Base-by-base conservation (phyloP, 2,888 invertebrate species). In the Drosophila ezoana region DNA sequence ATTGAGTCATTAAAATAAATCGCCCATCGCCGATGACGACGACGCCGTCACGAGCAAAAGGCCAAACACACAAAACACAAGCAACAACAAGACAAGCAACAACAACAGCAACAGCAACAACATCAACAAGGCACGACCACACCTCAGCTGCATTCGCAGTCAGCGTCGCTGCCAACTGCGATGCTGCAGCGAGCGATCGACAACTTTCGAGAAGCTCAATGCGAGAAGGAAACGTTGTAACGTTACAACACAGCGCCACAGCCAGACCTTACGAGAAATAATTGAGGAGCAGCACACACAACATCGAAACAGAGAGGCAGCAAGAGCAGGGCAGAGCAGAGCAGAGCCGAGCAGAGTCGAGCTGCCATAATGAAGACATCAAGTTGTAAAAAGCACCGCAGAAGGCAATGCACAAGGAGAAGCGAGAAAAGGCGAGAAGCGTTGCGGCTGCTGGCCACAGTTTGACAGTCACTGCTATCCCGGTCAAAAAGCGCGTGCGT, bases 1-100 rank as follows among this genome's bases (percentile, higher is more conserved):
- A 90, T 90, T 90, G 90, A 90, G 90, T 85, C 90, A 90, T 90
- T 90, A 90, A 90, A 90, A 89, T 90, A 90, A 90, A 90, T 89
- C 83, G 90, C 79, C 85, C 63, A 60, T 56, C 60, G 78, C 54
- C 56, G 66, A 74, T 53, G 82, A 69, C 70, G 79, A 76, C 80
- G 86, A 71, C 63, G 82, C 82, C 79, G 79, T 79, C 79, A 79
- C 82, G 79, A 81, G 79, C 60, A 81, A 74, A 64, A 70, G 70
- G 58, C 59, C 67, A 77, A 72, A 37, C 38, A 63, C 41, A 65
- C 41, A 65, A 62, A 43, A 51, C 40, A 49, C 28, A 51, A 64
- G 41, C 35, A 69, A 20, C 38, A 32, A 37, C 45, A 62, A 44
- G 28, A 56, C 37, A 64, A 54, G 35, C 45, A 58, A 40, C 28